Conservation (phyloP, 2,797 vertebrate species). For the Myripristis jacobus region DNA sequence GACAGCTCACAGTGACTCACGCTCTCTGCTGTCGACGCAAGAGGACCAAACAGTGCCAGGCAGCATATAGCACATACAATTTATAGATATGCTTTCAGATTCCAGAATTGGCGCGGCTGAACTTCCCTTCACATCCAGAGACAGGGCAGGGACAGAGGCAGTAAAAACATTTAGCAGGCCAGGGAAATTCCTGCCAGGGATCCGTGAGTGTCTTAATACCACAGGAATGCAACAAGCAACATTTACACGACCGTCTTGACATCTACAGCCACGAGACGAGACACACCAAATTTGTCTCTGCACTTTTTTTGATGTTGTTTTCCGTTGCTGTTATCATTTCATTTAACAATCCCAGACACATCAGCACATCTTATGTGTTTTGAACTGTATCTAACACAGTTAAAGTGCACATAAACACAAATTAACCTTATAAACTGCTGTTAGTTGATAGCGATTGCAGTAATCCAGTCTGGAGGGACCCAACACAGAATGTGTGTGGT, state of each 20-base stretch:
- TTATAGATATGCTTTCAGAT: conserved; percentile 55
- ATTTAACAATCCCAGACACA: neutral
- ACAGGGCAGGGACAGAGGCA: conserved; percentile 64
- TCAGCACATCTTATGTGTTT: conserved; percentile 12
- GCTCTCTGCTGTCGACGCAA: neutral
- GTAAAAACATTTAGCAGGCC: conserved; percentile 53
- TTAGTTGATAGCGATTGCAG: conserved; percentile 35
- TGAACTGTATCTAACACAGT: neutral
- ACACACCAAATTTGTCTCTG: conserved; percentile 33
- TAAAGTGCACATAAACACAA: conserved; percentile 11
- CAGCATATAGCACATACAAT: conserved; percentile 34
- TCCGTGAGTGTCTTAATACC: conserved; percentile 70
- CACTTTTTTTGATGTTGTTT: conserved; percentile 24
- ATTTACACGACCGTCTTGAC: conserved; percentile 62
- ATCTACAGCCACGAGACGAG: conserved; percentile 40
- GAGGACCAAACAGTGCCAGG: neutral
- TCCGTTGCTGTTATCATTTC: conserved; percentile 44
- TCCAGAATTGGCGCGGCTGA: conserved; percentile 72
- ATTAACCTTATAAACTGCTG: conserved; percentile 22
- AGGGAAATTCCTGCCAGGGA: conserved; percentile 77
- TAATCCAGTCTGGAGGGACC: conserved; percentile 1
- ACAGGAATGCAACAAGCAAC: conserved; percentile 72
- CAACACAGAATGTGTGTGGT: conserved; percentile 51
- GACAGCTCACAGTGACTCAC: neutral
- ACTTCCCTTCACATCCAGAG: conserved; percentile 74